Percentiles rank a stretch among this genome's conserved stretches.
These are phyloP conservation scores for Phodopus roborovskii DNA, from an alignment of 2,113 vertebrate genomes.

Conservation along the genomic window DNA sequence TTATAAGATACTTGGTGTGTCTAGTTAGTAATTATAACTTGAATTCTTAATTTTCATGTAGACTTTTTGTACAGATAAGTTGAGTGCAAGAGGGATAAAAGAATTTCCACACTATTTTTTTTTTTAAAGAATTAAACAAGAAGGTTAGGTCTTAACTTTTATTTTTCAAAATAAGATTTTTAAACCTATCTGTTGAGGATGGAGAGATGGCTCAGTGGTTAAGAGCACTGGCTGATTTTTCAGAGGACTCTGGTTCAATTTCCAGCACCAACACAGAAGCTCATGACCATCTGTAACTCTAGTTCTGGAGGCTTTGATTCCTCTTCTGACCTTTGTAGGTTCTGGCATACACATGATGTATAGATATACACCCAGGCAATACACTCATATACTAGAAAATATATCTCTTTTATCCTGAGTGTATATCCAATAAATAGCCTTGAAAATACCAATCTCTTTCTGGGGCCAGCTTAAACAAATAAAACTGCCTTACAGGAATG, in stretches of 20 bases:
- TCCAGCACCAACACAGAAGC: not conserved
- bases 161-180: not conserved
- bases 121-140: not conserved
- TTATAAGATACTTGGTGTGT: not conserved
- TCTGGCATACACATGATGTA: not conserved
- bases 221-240: not conserved
- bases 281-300: not conserved
- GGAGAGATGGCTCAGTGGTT: not conserved
- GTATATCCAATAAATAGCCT: not conserved
- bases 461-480: not conserved
- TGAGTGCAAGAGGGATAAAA: not conserved
- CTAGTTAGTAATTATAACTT: not conserved
- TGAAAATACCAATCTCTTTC: not conserved
- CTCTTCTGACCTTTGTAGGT: not conserved
- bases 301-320: not conserved
- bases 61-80: not conserved
- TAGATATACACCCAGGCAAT: not conserved
- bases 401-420: not conserved
- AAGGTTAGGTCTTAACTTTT: not conserved
- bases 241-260: not conserved
- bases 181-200: not conserved
- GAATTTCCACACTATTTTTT: not conserved
- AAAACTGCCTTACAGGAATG: not conserved
- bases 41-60: not conserved
- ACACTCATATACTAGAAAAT: not conserved